These are phyloP conservation scores for Callocephalon fimbriatum DNA, from an alignment of 2,113 vertebrate species.

Conservation along the genomic window DNA sequence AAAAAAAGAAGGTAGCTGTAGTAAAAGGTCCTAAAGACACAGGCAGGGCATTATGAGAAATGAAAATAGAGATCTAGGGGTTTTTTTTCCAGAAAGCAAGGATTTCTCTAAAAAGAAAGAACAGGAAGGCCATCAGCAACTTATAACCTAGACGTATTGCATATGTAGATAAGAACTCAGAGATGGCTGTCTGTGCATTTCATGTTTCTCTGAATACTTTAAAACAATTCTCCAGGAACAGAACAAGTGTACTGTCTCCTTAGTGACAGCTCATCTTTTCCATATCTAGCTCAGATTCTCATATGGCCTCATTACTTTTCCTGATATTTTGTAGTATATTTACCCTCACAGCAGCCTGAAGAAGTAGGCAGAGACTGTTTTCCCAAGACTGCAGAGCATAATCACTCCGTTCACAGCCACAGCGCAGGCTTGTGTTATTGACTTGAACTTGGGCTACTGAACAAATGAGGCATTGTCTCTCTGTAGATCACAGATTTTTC, in stretches of 20 bases:
- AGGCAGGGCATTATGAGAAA: not conserved
- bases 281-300: not conserved
- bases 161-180: not conserved
- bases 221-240: not conserved
- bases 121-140: not conserved
- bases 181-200: not conserved
- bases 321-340: not conserved
- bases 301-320: not conserved
- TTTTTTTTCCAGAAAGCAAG: not conserved
- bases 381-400: not conserved
- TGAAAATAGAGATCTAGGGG: not conserved
- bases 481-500: not conserved
- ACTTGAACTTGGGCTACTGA: not conserved
- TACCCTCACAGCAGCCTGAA: not conserved
- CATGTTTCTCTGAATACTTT: not conserved
- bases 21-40: not conserved
- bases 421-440: not conserved
- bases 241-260: not conserved
- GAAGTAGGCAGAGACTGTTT: not conserved
- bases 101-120: not conserved
- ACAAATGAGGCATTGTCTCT: not conserved
- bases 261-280: not conserved
- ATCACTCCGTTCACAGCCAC: not conserved
- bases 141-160: not conserved
- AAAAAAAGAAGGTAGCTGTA: not conserved